Conservation (phyloP, 2,888 invertebrate genomes). For the Laothoe populi region DNA sequence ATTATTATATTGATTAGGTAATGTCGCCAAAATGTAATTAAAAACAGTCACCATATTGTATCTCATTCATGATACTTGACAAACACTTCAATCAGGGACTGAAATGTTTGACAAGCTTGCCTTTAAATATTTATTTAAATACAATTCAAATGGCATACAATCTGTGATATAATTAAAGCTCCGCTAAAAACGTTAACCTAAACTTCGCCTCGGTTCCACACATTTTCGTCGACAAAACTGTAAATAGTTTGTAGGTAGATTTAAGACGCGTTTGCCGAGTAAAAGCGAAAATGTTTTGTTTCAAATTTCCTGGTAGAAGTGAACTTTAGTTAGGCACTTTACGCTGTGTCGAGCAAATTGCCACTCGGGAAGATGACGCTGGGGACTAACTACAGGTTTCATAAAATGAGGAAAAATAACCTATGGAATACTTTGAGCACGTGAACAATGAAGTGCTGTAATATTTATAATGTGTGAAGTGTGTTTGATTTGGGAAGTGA, state of each 20-base stretch:
- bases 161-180: neutral
- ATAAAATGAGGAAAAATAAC: slow-evolving; percentile 34
- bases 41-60: too few relatives aligned
- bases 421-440: slow-evolving; percentile 4
- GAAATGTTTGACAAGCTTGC: too few relatives aligned
- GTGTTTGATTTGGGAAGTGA: neutral
- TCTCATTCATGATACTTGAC: too few relatives aligned
- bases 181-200: neutral
- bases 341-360: slow-evolving; percentile 48
- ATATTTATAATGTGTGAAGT: neutral
- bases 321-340: slow-evolving; percentile 44
- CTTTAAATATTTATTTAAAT: neutral
- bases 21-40: too few relatives aligned
- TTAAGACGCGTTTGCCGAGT: slow-evolving; percentile 33
- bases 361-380: slow-evolving; percentile 46
- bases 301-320: slow-evolving; percentile 46
- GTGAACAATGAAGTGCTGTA: neutral
- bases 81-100: too few relatives aligned
- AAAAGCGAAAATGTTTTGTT: slow-evolving; percentile 36
- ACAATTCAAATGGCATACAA: neutral
- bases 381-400: slow-evolving; percentile 36
- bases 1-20: too few relatives aligned
- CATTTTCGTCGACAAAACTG: neutral
- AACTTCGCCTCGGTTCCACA: neutral
- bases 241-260: slow-evolving; percentile 28